Evolutionary conservation across 2,797 vertebrate species (phyloP).

Genomic region (Benthosema pterotum): DNA sequence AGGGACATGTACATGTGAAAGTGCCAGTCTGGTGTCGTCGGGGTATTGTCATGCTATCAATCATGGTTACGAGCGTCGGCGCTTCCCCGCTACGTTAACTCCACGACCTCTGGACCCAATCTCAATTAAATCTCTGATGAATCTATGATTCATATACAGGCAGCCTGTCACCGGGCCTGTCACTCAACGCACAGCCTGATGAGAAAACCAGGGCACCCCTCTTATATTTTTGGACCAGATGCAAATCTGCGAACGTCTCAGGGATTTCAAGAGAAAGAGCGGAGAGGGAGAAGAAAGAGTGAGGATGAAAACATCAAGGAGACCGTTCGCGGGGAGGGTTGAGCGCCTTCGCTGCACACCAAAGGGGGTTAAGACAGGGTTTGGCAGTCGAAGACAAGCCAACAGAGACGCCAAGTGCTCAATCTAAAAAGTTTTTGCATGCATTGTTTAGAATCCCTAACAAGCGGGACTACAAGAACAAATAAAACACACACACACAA

Average conservation of each 20-base stretch:
- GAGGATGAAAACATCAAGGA: slow-evolving; percentile 75
- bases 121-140: slow-evolving; percentile 76
- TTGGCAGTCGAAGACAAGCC: slow-evolving; percentile 79
- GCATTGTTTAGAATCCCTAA: slow-evolving; percentile 83
- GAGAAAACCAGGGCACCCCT: slow-evolving; percentile 47
- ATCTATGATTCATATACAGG: slow-evolving; percentile 68
- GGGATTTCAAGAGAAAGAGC: slow-evolving; percentile 74
- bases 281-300: slow-evolving; percentile 50
- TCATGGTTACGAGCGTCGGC: slow-evolving; percentile 72
- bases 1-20: slow-evolving; percentile 33
- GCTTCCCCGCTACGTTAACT: slow-evolving; percentile 71
- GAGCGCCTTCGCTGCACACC: slow-evolving; percentile 73
- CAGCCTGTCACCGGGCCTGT: slow-evolving; percentile 69
- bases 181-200: slow-evolving; percentile 68
- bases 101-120: slow-evolving; percentile 69
- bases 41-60: slow-evolving; percentile 66
- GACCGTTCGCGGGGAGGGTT: slow-evolving; percentile 61
- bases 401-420: slow-evolving; percentile 78
- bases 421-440: slow-evolving; percentile 81
- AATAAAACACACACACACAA: too few species aligned
- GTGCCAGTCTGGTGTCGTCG: slow-evolving; percentile 27
- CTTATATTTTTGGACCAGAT: slow-evolving; percentile 81
- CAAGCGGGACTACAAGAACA: slow-evolving; percentile 76
- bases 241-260: slow-evolving; percentile 76
- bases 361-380: slow-evolving; percentile 82